Evolutionary conservation across 2,113 vertebrate species (phyloP), one percentile per base, ranked within the genome.

Genomic region (Mus spicilegus): DNA sequence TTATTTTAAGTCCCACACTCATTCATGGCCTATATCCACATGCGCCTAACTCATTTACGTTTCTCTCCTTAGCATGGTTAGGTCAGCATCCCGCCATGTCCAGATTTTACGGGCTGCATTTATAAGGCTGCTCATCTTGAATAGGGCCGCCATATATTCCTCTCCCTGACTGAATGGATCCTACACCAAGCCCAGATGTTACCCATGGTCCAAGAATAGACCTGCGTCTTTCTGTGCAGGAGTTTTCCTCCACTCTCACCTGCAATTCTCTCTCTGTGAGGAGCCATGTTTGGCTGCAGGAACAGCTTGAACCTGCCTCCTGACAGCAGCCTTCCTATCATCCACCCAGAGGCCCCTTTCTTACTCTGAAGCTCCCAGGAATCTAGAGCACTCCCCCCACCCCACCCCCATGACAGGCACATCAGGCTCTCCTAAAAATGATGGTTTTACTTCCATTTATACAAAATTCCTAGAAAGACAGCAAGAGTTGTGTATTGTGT

Each of bases 41-140:
- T 93, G 95, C 88, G 93, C 97, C 91, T 86, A 76, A 94, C 96
- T 94, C 80, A 5, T 95, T 95, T 85, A 90, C 87, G 86, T 88
- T 93, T 94, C 91, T 33, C 90, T 93, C 93, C 20, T 88, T 87
- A 61, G 75, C 89, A 10, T 72, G 49, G 69, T 94, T 73, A 89
- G 87, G 89, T 90, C 70, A 96, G 89, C 76, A 73, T 77, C 93
- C 93, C 11, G 76, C 89, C 96, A 85, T 26, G 0, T 49, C 67
- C 22, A 17, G 33, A 85, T 91, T 97, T 96, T 95, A 93, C 70
- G 92, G 94, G 96, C 91, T 96, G 78, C 14, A 0, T 97, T 96
- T 96, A 91, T 0, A 7, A 95, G 73, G 94, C 73, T 96, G 75
- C 89, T 96, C 91, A 95, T 67, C 91, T 95, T 80, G 63, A 96